Evolutionary conservation across 2,888 invertebrate genomes (phyloP).

Genomic region (Pseudococcus longispinus): DNA sequence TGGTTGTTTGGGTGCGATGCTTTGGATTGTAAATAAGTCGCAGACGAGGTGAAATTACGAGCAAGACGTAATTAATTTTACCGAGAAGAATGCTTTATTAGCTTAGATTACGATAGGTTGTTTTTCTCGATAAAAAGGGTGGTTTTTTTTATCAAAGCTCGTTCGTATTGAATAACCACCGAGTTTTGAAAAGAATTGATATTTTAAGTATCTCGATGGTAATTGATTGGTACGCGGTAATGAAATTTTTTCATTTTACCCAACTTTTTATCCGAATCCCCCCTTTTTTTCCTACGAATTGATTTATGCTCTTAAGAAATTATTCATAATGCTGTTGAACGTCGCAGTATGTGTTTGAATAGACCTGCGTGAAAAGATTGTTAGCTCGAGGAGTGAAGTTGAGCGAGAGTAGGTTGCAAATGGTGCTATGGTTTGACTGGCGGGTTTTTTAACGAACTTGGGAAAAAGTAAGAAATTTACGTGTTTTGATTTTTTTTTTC

Average conservation of each 20-base stretch:
- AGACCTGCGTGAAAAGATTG: neutral
- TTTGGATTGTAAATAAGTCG: conserved; percentile 7
- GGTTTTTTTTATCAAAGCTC: neutral
- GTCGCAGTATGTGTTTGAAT: neutral
- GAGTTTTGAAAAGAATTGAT: neutral
- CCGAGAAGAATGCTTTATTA: conserved; percentile 10
- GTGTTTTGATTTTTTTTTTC: too few relatives aligned
- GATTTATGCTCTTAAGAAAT: neutral
- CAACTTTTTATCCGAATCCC: neutral
- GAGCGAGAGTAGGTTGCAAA: neutral
- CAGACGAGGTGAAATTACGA: neutral
- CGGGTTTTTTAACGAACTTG: neutral
- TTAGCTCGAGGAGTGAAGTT: neutral
- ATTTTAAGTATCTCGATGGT: neutral
- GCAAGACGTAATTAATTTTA: neutral
- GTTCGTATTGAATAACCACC: neutral
- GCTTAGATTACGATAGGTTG: neutral
- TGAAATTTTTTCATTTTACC: neutral
- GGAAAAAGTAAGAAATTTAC: too few relatives aligned
- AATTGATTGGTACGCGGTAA: neutral
- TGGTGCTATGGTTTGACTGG: neutral
- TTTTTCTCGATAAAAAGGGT: neutral
- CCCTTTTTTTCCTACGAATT: neutral
- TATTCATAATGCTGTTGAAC: neutral
- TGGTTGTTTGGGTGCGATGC: conserved; percentile 31